phyloP scores from a whole-genome alignment of 1,140 invertebrate genomes.

The Eciton burchellii region DNA sequence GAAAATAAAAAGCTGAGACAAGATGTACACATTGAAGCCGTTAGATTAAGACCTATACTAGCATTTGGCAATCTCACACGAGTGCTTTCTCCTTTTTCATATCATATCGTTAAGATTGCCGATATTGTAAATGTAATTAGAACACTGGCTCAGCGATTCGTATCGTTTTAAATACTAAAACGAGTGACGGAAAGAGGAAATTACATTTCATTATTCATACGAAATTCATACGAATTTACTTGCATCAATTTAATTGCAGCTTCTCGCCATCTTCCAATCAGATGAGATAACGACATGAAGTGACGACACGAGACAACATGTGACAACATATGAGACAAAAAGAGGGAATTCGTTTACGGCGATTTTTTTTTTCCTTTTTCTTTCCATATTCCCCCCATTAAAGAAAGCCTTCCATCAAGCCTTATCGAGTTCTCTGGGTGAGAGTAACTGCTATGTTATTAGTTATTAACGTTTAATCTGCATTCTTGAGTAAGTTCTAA shows the following conservation, averaged over 20 bases:
- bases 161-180: slow-evolving; percentile 5
- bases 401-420: background rate
- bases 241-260: too few species aligned
- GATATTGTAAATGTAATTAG: background rate
- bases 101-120: background rate
- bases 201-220: too few species aligned
- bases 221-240: too few species aligned
- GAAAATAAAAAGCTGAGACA: background rate
- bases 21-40: background rate
- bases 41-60: background rate
- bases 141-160: slow-evolving; percentile 12
- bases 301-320: too few species aligned
- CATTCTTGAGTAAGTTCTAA: background rate
- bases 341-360: slow-evolving; percentile 10
- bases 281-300: too few species aligned
- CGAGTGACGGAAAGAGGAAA: background rate
- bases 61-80: background rate
- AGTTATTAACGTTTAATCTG: background rate
- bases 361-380: too few species aligned
- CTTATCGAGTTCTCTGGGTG: background rate
- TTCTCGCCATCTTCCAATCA: too few species aligned
- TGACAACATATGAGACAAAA: too few species aligned
- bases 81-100: background rate
- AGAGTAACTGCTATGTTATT: background rate
- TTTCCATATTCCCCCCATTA: background rate